Base-by-base conservation (phyloP, 2,113 vertebrate species). In the Notothenia rossii region DNA sequence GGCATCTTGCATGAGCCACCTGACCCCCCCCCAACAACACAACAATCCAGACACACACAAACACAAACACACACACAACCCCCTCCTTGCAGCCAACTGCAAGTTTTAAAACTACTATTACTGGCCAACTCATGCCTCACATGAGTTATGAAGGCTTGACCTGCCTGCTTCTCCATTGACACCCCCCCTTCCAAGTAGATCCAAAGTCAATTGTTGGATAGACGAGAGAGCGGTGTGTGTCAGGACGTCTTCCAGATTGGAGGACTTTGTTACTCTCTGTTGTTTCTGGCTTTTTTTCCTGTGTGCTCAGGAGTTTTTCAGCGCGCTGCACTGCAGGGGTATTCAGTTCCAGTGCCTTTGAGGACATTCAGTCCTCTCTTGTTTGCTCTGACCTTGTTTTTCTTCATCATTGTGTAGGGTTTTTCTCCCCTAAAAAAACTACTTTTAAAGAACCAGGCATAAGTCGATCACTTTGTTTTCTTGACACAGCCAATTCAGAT, bases 1-100 rank as follows among this genome's bases (percentile, higher is more conserved):
- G 91, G 93, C 92, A 88, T 90, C 92, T 93, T 97, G 98, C 98
- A 99, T 98, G 97, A 95, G 84, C 87, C 81, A 85, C 86, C 87
- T 15, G 79, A 77, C 49, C 69, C 71, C 56, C 69, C 71, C 56
- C 25, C 51, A 46, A 73, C 76, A 70, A 66, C 75, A 13, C 76
- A 36, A 65, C 72, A 10, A 36, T 5, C 7, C 36, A 36, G 1
- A 40, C 36, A 40, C 36, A 40, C 36, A 40, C 36, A 40, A 7
- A 40, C 36, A 40, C 36, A 36, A 7, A 40, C 36, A 40, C 36
- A 36, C 36, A 36, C 7, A 87, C 80, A 86, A 71, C 11, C 54
- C 22, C 56, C 56, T 43, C 22, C 72, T 66, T 25, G 48, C 53
- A 83, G 70, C 81, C 40, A 63, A 58, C 22, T 48, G 60, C 68